Base-by-base conservation (phyloP, 2,113 vertebrate species). In the Melanotaenia duboulayi region DNA sequence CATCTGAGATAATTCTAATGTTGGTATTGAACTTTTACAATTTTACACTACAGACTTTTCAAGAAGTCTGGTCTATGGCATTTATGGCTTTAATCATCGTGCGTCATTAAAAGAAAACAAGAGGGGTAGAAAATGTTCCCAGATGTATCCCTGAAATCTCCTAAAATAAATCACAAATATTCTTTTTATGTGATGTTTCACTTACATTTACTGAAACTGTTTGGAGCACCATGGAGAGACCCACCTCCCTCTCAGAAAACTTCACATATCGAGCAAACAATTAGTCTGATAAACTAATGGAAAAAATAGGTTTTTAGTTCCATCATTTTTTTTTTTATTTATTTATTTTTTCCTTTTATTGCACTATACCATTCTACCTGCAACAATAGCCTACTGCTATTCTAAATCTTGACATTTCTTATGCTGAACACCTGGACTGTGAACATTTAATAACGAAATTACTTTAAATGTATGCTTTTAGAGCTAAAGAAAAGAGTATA, bases 351-450 rank as follows among this genome's bases (percentile, higher is more conserved):
- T n/a, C n/a, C n/a, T 28, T 28, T 28, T 28, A 28, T 28, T 28
- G 3, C 28, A 28, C 28, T 28, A 28, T 28, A 6, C 28, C 6
- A 6, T 28, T 4, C 28, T 11, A 46, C 11, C 16, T 7, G 16
- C 42, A 25, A n/a, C 17, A 12, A 25, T n/a, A 35, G 28, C 6
- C 28, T 28, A 28, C 6, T 28, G 28, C 28, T 28, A 28, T 28
- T 28, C 3, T 3, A 6, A 4, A 28, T 3, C 28, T 28, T 6
- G 3, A 28, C 28, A 28, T 28, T 28, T 28, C 6, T 28, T 44
- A 25, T 61, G 49, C 13, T n/a, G 35, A 70, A 50, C 66, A 73
- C 42, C 75, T 76, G 57, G 55, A 69, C 50, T 19, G 16, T 11
- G 28, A 6, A 28, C 28, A 28, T 28, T 4, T 28, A 28, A 28